Evolutionary conservation across 1,140 invertebrate genomes (phyloP).

Genomic region (Thaumatotibia leucotreta): DNA sequence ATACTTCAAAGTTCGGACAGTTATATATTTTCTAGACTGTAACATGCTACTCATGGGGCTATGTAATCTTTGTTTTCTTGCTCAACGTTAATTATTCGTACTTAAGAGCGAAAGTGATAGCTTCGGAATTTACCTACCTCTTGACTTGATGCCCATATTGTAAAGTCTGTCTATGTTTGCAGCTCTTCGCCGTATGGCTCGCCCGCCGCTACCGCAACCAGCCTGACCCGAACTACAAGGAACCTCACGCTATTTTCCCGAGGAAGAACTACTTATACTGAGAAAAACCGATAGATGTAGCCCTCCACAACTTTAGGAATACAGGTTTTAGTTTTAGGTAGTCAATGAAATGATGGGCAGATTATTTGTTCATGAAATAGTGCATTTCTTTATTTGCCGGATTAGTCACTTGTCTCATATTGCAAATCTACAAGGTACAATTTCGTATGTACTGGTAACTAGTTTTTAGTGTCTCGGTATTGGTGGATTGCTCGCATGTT

Average conservation of each 20-base stretch:
- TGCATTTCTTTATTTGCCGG: neutral
- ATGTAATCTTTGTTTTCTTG: neutral
- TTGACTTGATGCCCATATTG: neutral
- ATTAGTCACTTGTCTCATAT: neutral
- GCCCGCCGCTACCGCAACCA: constrained; percentile 86
- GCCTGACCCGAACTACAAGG: constrained; percentile 82
- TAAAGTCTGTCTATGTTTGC: constrained; percentile 24
- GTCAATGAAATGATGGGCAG: constrained; percentile 13
- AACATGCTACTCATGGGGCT: neutral
- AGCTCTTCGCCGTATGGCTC: constrained; percentile 87
- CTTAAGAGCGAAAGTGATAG: neutral
- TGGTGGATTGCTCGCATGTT: neutral
- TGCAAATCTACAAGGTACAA: neutral
- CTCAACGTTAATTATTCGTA: neutral
- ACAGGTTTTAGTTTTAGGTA: constrained; percentile 41
- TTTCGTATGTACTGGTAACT: neutral
- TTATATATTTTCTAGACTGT: neutral
- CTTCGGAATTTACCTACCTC: neutral
- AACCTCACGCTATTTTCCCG: constrained; percentile 83
- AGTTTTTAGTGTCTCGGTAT: neutral
- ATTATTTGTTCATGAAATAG: neutral
- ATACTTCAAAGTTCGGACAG: neutral
- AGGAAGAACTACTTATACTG: constrained; percentile 78
- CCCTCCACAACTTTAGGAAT: constrained; percentile 18
- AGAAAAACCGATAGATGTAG: constrained; percentile 44